These are phyloP conservation scores for Seriola rivoliana DNA, from an alignment of 2,113 vertebrate species.

Conservation along the genomic window DNA sequence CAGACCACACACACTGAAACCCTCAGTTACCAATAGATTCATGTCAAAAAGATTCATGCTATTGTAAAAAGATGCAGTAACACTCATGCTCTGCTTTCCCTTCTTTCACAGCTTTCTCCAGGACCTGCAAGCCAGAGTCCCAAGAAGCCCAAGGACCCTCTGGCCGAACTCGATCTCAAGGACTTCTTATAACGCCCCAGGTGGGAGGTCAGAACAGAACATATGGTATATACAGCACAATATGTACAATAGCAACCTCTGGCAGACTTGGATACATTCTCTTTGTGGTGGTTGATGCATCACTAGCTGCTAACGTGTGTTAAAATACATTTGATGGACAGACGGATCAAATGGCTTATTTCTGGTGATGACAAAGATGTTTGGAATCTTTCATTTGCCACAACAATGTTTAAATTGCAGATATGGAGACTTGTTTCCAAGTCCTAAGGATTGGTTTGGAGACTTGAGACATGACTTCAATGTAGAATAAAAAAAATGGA, in stretches of 20 bases:
- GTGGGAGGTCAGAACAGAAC: slow-evolving; percentile 43
- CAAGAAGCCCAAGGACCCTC: slow-evolving; percentile 99
- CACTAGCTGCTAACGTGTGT: background rate
- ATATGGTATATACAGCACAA: background rate
- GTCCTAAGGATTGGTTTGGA: background rate
- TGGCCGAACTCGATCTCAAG: slow-evolving; percentile 99
- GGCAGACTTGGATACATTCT: background rate
- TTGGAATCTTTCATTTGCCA: too few relatives aligned
- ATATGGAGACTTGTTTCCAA: background rate
- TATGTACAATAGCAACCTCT: background rate
- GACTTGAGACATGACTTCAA: background rate
- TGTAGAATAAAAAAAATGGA: too few relatives aligned
- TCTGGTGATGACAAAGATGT: background rate
- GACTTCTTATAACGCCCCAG: slow-evolving; percentile 97
- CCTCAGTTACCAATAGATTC: background rate
- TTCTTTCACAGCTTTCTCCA: slow-evolving; percentile 90
- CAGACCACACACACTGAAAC: background rate
- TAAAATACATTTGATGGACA: background rate
- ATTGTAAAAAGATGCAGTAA: background rate
- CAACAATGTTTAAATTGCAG: background rate
- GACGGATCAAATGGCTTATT: background rate
- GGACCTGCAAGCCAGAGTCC: slow-evolving; percentile 95
- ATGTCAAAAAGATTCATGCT: background rate
- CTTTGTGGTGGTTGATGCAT: background rate
- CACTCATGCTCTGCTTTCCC: background rate